Conservation (phyloP, 2,113 vertebrate species). For the Beaufortia kweichowensis region DNA sequence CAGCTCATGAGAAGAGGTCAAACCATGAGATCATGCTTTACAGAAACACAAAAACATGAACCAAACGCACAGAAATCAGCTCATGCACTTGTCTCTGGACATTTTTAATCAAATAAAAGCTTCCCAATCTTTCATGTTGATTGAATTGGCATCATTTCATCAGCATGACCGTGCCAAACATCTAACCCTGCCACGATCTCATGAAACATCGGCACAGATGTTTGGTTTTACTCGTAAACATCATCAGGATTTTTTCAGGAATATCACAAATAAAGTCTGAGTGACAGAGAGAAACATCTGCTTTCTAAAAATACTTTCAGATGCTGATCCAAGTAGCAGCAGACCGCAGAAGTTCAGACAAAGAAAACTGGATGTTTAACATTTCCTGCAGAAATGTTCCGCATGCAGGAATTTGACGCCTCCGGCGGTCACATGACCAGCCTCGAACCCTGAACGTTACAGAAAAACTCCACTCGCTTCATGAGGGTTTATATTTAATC, state of each 20-base stretch:
- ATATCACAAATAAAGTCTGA: neutral
- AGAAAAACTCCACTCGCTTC: neutral
- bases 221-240: constrained; percentile 18
- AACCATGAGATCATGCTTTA: constrained; percentile 52
- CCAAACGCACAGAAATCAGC: neutral
- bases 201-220: constrained; percentile 2
- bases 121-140: constrained; percentile 51
- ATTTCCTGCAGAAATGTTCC: no score
- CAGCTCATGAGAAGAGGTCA: neutral
- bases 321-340: neutral
- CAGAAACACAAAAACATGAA: constrained; percentile 51
- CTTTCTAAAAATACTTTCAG: constrained; percentile 34
- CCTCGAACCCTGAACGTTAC: neutral
- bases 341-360: neutral
- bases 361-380: neutral
- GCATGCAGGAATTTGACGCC: neutral
- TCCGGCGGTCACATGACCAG: no score
- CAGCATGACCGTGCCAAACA: constrained; percentile 11
- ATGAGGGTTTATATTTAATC: neutral
- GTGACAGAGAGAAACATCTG: constrained; percentile 47
- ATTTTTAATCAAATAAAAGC: constrained; percentile 47
- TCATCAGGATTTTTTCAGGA: constrained; percentile 39
- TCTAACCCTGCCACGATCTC: constrained; percentile 39
- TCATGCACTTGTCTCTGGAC: neutral
- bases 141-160: constrained; percentile 44